Conservation (phyloP, 1,140 invertebrate species). For the Cyclina sinensis region DNA sequence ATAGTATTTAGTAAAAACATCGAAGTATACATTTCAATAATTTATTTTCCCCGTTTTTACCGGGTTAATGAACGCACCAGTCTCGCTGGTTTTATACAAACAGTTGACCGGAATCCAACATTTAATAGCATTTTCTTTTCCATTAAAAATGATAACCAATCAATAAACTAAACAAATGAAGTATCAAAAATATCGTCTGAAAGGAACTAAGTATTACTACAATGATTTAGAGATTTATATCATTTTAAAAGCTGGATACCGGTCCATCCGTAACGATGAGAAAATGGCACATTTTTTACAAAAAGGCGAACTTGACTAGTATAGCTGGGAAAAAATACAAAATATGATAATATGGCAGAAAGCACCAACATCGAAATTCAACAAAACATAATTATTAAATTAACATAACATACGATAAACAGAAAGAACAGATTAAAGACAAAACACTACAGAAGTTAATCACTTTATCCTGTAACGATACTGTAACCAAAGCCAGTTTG, state of each 20-base stretch:
- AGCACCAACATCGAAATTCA: constrained; percentile 29
- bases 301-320: constrained; percentile 35
- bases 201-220: not conserved
- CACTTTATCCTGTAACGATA: not conserved
- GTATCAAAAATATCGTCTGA: not conserved
- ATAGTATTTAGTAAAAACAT: no score
- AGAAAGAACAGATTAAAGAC: not conserved
- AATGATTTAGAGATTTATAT: not conserved
- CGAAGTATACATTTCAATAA: constrained; percentile 10
- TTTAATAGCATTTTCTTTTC: not conserved
- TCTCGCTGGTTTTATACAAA: constrained; percentile 46
- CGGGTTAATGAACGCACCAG: constrained; percentile 19
- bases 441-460: not conserved
- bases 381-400: constrained; percentile 37
- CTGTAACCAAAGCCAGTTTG: constrained; percentile 32
- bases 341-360: not conserved
- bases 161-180: not conserved
- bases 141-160: not conserved
- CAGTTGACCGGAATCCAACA: not conserved
- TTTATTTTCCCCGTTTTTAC: constrained; percentile 35
- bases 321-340: not conserved
- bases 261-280: not conserved
- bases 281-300: constrained; percentile 27
- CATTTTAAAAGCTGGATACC: not conserved
- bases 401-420: not conserved